Conservation (phyloP, 2,888 invertebrate species). For the Pogonocherus hispidulus region DNA sequence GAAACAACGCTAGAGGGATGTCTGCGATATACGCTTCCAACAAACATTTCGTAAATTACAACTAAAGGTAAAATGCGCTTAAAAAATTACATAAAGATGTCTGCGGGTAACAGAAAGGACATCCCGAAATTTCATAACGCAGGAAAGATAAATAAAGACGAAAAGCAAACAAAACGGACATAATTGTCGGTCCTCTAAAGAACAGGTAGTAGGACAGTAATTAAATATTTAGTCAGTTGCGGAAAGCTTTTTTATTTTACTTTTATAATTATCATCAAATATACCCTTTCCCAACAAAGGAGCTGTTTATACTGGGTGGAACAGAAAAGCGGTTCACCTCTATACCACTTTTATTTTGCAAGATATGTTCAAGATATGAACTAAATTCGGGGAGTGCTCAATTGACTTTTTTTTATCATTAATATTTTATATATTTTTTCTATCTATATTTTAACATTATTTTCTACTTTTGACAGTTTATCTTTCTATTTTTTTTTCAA, state of each 20-base stretch:
- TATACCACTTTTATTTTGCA: too few species aligned
- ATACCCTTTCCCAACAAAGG: too few species aligned
- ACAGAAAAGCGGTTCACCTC: too few species aligned
- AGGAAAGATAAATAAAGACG: background rate
- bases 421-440: too few species aligned
- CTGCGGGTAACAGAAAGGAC: background rate
- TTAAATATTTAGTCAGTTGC: slow-evolving; percentile 1
- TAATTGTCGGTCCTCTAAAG: background rate
- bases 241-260: background rate
- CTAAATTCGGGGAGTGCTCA: too few species aligned
- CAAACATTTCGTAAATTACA: background rate
- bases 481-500: too few species aligned
- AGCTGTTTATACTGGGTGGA: too few species aligned
- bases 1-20: background rate
- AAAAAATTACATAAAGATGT: background rate
- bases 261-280: background rate
- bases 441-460: too few species aligned
- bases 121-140: background rate
- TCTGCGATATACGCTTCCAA: background rate
- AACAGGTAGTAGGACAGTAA: background rate
- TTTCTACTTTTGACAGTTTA: too few species aligned
- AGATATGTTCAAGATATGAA: too few species aligned
- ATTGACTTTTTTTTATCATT: too few species aligned
- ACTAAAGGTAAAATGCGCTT: background rate
- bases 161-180: background rate